Conservation (phyloP, 2,888 invertebrate genomes). For the Falcaria lacertinaria region DNA sequence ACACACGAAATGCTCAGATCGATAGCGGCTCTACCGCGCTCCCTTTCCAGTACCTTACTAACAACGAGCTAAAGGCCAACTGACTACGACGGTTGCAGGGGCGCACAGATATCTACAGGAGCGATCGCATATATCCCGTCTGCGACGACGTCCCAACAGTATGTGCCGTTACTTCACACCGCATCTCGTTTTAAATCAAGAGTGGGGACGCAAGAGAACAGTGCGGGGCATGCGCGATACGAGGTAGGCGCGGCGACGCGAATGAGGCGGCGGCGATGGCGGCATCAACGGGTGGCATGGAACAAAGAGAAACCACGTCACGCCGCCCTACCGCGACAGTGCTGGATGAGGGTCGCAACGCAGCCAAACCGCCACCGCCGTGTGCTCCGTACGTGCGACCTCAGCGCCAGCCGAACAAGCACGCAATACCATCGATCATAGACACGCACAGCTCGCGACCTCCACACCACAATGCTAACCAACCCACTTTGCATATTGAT, state of each 20-base stretch:
- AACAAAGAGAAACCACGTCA: conserved; percentile 57
- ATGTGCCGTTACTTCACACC: conserved; percentile 46
- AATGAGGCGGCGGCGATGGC: conserved; percentile 45
- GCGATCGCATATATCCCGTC: conserved; percentile 36
- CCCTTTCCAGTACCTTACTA: conserved; percentile 53
- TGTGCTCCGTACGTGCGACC: conserved; percentile 35
- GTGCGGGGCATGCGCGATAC: conserved; percentile 63
- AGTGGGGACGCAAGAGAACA: conserved; percentile 55
- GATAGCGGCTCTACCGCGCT: conserved; percentile 65
- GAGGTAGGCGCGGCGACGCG: conserved; percentile 63
- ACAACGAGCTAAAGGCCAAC: conserved; percentile 33
- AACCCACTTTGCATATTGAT: conserved; percentile 60
- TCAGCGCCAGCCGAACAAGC: conserved; percentile 39
- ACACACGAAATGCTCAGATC: conserved; percentile 66
- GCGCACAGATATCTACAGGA: conserved; percentile 29
- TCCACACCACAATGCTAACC: conserved; percentile 46
- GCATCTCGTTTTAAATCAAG: conserved; percentile 60
- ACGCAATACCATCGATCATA: conserved; percentile 66
- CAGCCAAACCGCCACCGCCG: conserved; percentile 24
- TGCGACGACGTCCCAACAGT: conserved; percentile 39
- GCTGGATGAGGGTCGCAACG: conserved; percentile 41
- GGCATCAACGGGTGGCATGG: conserved; percentile 42
- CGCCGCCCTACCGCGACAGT: conserved; percentile 30
- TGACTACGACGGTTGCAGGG: conserved; percentile 28
- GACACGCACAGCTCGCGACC: conserved; percentile 56